Evolutionary conservation across 2,888 invertebrate genomes (phyloP).

Genomic region (Harpalus rufipes): DNA sequence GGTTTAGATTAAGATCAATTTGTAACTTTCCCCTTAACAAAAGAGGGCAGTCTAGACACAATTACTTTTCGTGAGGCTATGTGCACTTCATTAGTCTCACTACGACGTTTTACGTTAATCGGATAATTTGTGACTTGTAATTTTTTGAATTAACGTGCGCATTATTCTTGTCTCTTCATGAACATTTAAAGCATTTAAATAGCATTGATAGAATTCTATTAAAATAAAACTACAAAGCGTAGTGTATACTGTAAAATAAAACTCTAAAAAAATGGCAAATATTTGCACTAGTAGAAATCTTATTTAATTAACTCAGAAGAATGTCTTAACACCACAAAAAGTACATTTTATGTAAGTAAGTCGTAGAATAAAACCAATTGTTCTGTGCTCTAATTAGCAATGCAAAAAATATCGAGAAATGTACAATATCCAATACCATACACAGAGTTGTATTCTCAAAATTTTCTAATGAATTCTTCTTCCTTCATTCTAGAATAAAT

Average conservation of each 20-base stretch:
- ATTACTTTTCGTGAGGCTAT: too few relatives aligned
- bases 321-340: conserved; percentile 40
- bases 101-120: too few relatives aligned
- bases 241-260: not conserved
- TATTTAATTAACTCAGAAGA: conserved; percentile 39
- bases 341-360: conserved; percentile 36
- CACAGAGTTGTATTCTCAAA: not conserved
- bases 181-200: too few relatives aligned
- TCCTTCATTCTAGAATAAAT: not conserved
- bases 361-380: conserved; percentile 47
- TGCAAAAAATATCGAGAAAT: conserved; percentile 26
- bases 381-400: conserved; percentile 32
- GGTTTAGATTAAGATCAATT: too few relatives aligned
- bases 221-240: not conserved
- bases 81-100: too few relatives aligned
- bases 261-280: not conserved
- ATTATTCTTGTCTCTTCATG: too few relatives aligned
- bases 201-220: not conserved
- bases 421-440: conserved; percentile 32
- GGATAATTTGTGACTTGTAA: too few relatives aligned
- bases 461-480: not conserved
- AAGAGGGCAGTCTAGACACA: too few relatives aligned
- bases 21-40: too few relatives aligned
- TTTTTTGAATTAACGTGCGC: too few relatives aligned
- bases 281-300: conserved; percentile 20